Evolutionary conservation across 2,113 vertebrate species (phyloP).

Genomic region (Asarcornis scutulata): DNA sequence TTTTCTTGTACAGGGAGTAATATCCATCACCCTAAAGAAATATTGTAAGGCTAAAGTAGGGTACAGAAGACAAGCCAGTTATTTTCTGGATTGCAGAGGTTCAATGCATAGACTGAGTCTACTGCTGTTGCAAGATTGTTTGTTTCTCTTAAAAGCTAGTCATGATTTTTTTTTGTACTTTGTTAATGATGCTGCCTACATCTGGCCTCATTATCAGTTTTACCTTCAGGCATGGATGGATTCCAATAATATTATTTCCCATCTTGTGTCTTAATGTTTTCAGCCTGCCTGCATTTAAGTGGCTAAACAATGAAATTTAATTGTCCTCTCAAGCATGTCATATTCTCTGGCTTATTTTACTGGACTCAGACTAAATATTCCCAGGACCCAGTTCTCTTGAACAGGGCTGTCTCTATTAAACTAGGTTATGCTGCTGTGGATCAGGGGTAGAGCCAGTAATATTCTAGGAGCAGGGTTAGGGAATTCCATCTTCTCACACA

Average conservation of each 20-base stretch:
- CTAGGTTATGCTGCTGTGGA: neutral
- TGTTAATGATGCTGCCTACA: neutral
- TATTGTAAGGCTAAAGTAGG: neutral
- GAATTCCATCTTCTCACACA: neutral
- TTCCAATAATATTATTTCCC: neutral
- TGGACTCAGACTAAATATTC: neutral
- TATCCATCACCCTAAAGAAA: neutral
- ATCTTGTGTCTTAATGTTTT: neutral
- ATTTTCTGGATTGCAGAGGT: neutral
- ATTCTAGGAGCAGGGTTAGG: neutral
- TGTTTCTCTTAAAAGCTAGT: neutral
- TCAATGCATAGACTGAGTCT: neutral
- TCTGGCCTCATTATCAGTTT: neutral
- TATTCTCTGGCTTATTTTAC: neutral
- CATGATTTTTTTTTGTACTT: neutral
- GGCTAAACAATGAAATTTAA: neutral
- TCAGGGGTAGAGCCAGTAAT: neutral
- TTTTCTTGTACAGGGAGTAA: neutral
- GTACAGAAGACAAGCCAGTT: neutral
- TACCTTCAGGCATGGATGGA: neutral
- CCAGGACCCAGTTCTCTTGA: neutral
- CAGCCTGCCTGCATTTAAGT: neutral
- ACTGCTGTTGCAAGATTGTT: neutral
- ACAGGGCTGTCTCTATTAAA: neutral
- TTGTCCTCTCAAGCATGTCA: neutral